Evolutionary conservation across 2,113 vertebrate species (phyloP), one percentile per base, ranked within the genome.

Genomic region (Lipotes vexillifer): DNA sequence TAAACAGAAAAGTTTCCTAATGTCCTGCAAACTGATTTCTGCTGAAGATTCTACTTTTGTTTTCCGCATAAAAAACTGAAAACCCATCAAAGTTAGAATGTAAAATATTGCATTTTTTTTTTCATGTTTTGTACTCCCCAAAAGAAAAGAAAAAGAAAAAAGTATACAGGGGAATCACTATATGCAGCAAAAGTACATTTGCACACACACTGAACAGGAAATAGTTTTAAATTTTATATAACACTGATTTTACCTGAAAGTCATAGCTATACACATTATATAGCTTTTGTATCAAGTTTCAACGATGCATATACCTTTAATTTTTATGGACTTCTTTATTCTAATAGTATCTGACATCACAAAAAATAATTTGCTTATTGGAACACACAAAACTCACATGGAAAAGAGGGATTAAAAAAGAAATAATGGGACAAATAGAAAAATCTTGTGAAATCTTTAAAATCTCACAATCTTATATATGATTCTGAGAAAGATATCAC

Each of bases 181-280:
- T 27, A 65, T 11, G 11, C 20, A 86, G 4, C 14, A 82, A 82
- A 96, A 55, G 23, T 74, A 46, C 12, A 92, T 71, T 57, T 96
- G 57, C 14, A 88, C 11, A 92, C 6, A 77, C 6, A 25, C 0
- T 55, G 33, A 94, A 80, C 15, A 92, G 41, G 31, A 97, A 92
- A 93, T 61, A n/a, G 91, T 46, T 89, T 89, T 81, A 33, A 49
- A 89, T 57, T 81, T 80, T 75, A 85, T 96, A 84, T 75, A 83
- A 80, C 10, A 88, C 5, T 88, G 93, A 90, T 96, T 89, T 96
- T 93, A 93, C 23, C 74, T 93, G 57, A 74, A 95, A 80, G 9
- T 94, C 72, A 75, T 55, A 85, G 71, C 29, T 61, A 65, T n/a
- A 49, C n/a, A 90, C 8, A 31, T 74, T 77, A 71, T 61, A 82